A percentile compares a stretch with the other conserved stretches of the same genome.
Evolutionary conservation across 2,113 vertebrate genomes (phyloP).

Genomic region (Monopterus albus): DNA sequence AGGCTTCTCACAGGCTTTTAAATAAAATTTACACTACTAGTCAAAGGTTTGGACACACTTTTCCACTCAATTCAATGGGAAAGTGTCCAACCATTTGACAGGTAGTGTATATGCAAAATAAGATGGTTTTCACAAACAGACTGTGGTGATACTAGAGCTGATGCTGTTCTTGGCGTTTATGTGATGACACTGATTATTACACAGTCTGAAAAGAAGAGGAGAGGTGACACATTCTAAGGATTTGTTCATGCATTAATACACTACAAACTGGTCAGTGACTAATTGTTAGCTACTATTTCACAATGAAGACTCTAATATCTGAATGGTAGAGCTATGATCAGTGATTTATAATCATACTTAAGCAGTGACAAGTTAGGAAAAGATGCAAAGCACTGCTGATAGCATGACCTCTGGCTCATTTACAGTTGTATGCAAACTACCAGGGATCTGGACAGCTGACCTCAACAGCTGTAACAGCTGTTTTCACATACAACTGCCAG

Average conservation of each 20-base stretch:
- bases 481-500: not conserved
- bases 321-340: no score
- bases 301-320: not conserved
- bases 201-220: not conserved
- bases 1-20: no score
- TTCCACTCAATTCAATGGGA: no score
- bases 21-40: no score
- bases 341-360: not conserved
- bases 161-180: not conserved
- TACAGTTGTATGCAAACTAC: slow-evolving; percentile 55
- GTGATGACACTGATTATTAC: slow-evolving; percentile 11
- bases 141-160: not conserved
- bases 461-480: slow-evolving; percentile 7
- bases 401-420: slow-evolving; percentile 35
- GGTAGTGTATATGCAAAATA: no score
- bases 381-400: slow-evolving; percentile 35
- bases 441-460: slow-evolving; percentile 13
- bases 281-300: not conserved
- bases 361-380: no score
- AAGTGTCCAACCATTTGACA: no score
- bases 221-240: no score
- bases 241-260: not conserved
- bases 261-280: not conserved
- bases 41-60: no score
- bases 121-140: no score